Conservation (phyloP, 1,140 invertebrate genomes). For the Homarus americanus region DNA sequence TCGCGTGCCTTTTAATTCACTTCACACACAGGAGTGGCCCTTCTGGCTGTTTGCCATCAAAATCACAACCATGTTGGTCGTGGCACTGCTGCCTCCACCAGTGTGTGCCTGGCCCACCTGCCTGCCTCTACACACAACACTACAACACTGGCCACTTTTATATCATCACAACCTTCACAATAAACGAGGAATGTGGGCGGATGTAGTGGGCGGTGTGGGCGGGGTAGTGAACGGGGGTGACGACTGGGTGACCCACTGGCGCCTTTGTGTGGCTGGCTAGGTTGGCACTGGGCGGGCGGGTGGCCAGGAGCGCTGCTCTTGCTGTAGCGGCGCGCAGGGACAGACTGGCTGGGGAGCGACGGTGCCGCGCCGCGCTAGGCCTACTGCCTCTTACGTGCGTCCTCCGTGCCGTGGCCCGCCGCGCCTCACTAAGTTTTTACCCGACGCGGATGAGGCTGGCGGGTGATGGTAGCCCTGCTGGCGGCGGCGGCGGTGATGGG, state of each 20-base stretch:
- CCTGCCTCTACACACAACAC: conserved; percentile 10
- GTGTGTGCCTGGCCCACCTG: conserved; percentile 14
- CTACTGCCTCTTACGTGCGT: conserved; percentile 46
- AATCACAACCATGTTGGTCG: conserved; percentile 46
- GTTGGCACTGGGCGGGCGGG: conserved; percentile 56
- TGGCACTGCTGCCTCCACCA: background rate
- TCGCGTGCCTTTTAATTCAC: conserved; percentile 40
- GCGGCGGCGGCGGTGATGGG: conserved; percentile 8
- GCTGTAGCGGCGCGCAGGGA: conserved; percentile 64
- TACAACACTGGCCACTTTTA: conserved; percentile 13
- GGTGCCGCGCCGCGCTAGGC: conserved; percentile 67
- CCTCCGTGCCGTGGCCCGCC: conserved; percentile 34
- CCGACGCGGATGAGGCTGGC: conserved; percentile 34
- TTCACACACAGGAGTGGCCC: conserved; percentile 36
- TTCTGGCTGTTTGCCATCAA: conserved; percentile 42
- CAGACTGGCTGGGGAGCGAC: conserved; percentile 51
- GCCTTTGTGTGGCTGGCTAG: conserved; percentile 50
- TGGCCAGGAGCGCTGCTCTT: conserved; percentile 38
- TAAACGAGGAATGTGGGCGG: conserved; percentile 2
- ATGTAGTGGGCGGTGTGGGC: conserved; percentile 21
- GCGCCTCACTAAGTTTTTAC: conserved; percentile 59
- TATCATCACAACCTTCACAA: conserved; percentile 36
- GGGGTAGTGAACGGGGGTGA: background rate
- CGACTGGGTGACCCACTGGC: conserved; percentile 42
- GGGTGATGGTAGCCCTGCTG: conserved; percentile 20